Conservation (phyloP, 2,113 vertebrate species). For the Tragelaphus strepsiceros region DNA sequence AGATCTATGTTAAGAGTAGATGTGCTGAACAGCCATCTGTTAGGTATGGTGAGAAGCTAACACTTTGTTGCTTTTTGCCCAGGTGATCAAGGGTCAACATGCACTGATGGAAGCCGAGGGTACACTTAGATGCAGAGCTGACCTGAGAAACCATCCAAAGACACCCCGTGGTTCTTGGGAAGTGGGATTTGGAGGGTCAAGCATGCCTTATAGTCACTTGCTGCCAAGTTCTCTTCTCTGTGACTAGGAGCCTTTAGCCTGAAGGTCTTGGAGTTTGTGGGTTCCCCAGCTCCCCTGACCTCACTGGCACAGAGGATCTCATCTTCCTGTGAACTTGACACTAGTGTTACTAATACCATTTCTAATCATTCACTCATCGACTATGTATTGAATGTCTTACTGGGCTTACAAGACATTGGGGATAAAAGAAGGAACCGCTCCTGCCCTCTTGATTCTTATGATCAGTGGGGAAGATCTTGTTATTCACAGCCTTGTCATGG, state of each 20-base stretch:
- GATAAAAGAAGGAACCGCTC: background rate
- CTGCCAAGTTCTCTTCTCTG: background rate
- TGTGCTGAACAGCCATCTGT: background rate
- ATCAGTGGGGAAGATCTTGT: background rate
- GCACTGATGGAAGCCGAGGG: rapidly evolving
- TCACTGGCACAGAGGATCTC: background rate
- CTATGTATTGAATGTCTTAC: background rate
- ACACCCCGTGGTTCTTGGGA: background rate
- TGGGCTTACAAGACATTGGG: too few relatives aligned
- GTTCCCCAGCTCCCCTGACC: background rate
- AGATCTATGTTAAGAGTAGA: background rate
- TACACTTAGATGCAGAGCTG: background rate
- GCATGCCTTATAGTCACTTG: background rate
- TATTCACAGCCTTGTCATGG: background rate
- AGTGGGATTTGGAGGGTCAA: background rate
- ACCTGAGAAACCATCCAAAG: background rate
- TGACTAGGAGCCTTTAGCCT: background rate
- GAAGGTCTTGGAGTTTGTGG: background rate
- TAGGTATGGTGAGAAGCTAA: background rate
- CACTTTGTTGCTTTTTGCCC: background rate
- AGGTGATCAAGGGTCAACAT: background rate
- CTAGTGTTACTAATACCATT: background rate
- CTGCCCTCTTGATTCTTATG: background rate
- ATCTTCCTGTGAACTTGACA: background rate
- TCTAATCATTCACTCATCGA: background rate